phyloP scores from a whole-genome alignment of 2,113 vertebrate genomes.

The Prunella himalayana region DNA sequence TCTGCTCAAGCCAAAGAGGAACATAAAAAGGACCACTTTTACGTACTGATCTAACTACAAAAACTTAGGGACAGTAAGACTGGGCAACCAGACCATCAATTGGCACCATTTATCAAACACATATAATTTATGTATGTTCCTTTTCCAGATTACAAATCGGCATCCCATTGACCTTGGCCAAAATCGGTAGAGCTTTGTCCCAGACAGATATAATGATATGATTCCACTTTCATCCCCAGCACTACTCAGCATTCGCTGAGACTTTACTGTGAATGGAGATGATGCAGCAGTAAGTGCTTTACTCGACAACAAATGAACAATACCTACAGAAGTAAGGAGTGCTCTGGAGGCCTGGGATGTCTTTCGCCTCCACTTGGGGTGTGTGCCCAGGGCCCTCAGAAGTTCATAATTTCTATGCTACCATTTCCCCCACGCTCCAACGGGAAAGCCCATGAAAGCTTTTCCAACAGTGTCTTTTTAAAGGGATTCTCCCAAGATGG shows the following conservation, averaged over 20 bases:
- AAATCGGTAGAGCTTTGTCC: not conserved
- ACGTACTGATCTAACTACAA: not conserved
- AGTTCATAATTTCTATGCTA: not conserved
- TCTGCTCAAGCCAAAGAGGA: not conserved
- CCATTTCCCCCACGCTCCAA: not conserved
- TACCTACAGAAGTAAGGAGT: not conserved
- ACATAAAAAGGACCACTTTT: not conserved
- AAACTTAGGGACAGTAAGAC: not conserved
- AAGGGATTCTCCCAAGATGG: not conserved
- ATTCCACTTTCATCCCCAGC: not conserved
- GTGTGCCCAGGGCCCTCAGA: not conserved
- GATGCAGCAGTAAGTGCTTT: not conserved
- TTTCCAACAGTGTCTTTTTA: not conserved
- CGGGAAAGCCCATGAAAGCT: not conserved
- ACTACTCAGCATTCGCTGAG: not conserved
- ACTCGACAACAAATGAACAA: not conserved
- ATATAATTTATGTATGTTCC: not conserved
- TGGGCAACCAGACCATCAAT: not conserved
- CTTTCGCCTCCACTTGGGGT: not conserved
- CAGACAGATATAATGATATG: not conserved
- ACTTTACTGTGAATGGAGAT: not conserved
- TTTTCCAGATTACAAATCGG: not conserved
- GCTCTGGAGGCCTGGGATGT: not conserved
- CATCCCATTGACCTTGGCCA: fast-evolving
- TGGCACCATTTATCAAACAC: not conserved